These are phyloP conservation scores for Vimba vimba DNA, from an alignment of 2,113 vertebrate species.

Conservation along the genomic window DNA sequence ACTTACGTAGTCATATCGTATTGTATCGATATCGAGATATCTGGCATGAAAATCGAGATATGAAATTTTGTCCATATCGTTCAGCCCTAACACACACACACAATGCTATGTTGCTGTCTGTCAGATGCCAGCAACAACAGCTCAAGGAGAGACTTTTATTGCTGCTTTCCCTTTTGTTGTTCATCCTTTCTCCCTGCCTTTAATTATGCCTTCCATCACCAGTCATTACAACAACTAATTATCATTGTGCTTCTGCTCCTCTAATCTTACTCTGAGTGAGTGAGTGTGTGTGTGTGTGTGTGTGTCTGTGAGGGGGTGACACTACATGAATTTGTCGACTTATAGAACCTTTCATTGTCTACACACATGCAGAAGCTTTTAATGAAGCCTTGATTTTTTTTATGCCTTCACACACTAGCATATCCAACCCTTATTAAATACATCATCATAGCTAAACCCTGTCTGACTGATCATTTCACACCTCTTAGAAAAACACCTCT, in stretches of 20 bases:
- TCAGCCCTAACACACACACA: constrained; percentile 48
- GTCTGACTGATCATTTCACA: background rate
- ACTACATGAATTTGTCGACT: background rate
- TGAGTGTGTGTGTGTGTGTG: background rate
- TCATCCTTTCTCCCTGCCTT: constrained; percentile 36
- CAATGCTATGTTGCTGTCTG: constrained; percentile 44
- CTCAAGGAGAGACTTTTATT: constrained; percentile 63
- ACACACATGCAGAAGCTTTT: constrained; percentile 1
- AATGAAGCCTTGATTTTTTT: background rate
- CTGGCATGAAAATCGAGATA: too few species aligned
- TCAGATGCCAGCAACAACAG: constrained; percentile 64
- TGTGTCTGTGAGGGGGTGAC: too few species aligned
- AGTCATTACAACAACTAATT: constrained; percentile 67
- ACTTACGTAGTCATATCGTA: too few species aligned
- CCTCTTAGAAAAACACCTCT: constrained; percentile 50
- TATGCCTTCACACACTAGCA: background rate
- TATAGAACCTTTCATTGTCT: background rate
- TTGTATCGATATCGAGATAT: too few species aligned
- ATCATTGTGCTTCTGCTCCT: constrained; percentile 46
- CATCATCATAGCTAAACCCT: background rate
- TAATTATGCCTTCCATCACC: constrained; percentile 70
- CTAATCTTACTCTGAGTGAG: background rate
- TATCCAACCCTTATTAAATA: background rate
- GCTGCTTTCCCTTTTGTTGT: constrained; percentile 47
- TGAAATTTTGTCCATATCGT: too few species aligned